A percentile compares a stretch with the other conserved stretches of the same genome.
These are phyloP conservation scores for Patiria pectinifera DNA, from an alignment of 53 echinoderm and acorn worm species.

Conservation along the genomic window DNA sequence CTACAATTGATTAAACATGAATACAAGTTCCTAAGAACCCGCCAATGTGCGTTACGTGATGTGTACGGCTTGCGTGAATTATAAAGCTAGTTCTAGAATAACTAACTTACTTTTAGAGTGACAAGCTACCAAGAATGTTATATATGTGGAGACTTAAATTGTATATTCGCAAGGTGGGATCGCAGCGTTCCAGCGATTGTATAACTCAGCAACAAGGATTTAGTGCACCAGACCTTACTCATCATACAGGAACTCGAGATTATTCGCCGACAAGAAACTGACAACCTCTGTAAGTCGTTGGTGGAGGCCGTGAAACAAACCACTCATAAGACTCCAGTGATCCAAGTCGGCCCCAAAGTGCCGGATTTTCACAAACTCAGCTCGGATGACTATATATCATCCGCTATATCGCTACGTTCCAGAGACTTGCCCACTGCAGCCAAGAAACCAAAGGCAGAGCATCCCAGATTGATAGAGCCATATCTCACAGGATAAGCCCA, in stretches of 20 bases:
- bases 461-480: not conserved
- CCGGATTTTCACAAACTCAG: constrained; percentile 17
- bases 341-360: not conserved
- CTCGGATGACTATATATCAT: not conserved
- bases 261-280: not conserved
- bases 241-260: not conserved
- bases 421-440: not conserved
- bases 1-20: no score
- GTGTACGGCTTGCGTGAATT: no score
- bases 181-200: no score
- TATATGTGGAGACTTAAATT: no score
- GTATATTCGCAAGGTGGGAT: no score
- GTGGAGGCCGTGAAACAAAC: not conserved
- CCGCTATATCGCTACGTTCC: not conserved
- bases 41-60: no score
- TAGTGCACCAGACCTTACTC: not conserved
- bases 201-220: not conserved
- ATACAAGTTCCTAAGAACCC: no score
- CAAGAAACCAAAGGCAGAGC: not conserved
- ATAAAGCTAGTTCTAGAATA: no score
- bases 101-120: no score
- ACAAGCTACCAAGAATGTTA: no score
- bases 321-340: not conserved
- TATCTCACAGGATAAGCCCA: no score
- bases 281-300: not conserved